Evolutionary conservation across 2,888 invertebrate species (phyloP).

Genomic region (Drosophila nr. perissopoda): DNA sequence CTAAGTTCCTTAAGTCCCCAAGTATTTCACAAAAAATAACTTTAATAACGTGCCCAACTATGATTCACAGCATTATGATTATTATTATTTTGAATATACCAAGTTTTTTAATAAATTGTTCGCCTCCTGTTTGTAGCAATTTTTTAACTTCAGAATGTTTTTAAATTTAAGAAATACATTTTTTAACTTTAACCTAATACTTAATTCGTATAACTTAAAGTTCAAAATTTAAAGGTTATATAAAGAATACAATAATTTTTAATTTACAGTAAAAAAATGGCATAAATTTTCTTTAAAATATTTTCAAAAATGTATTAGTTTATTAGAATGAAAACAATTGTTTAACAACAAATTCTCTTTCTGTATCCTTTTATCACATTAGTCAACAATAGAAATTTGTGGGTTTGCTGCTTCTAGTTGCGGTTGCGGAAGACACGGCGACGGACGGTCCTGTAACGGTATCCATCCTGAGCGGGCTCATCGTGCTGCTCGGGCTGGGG

Average conservation of each 20-base stretch:
- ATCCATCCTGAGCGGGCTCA: conserved; percentile 73
- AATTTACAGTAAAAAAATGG: not conserved
- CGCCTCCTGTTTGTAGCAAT: not conserved
- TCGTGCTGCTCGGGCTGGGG: conserved; percentile 66
- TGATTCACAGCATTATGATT: not conserved
- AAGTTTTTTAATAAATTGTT: not conserved
- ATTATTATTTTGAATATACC: no score
- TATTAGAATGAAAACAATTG: conserved; percentile 8
- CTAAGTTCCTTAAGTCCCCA: not conserved
- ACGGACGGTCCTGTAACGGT: conserved; percentile 74
- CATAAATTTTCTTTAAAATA: not conserved
- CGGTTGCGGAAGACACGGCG: conserved; percentile 77
- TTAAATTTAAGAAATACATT: no score
- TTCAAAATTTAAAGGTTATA: not conserved
- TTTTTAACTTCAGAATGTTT: not conserved
- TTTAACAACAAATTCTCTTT: conserved; percentile 42
- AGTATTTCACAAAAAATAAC: not conserved
- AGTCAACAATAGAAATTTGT: conserved; percentile 57
- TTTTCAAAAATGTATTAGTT: conserved; percentile 1
- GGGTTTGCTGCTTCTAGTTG: conserved; percentile 39
- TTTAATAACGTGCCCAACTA: not conserved
- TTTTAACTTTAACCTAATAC: no score
- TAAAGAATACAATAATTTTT: not conserved
- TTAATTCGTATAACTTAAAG: no score
- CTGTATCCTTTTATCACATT: conserved; percentile 48